Evolutionary conservation across 2,888 invertebrate genomes (phyloP).

Genomic region (Conops quadrifasciatus): DNA sequence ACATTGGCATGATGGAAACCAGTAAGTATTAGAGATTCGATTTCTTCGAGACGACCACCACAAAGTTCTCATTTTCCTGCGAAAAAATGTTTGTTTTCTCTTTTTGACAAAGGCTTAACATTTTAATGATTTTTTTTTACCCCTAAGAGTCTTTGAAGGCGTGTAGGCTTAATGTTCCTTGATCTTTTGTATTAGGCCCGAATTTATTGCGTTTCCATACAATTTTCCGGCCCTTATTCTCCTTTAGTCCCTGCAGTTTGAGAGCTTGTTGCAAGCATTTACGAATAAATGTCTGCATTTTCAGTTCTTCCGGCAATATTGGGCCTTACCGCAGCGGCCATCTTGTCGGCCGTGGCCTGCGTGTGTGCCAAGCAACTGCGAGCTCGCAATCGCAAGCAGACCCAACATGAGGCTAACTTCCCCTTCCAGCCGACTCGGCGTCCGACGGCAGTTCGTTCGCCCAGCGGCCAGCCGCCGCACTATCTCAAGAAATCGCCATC

Average conservation of each 20-base stretch:
- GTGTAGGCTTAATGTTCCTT: too few species aligned
- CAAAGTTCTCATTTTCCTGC: neutral
- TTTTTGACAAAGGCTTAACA: too few species aligned
- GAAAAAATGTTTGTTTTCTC: neutral
- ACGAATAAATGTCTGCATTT: constrained; percentile 22
- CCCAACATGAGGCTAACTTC: constrained; percentile 61
- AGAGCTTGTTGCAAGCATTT: neutral
- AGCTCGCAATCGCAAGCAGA: constrained; percentile 61
- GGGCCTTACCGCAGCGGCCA: constrained; percentile 63
- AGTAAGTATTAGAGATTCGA: constrained; percentile 56
- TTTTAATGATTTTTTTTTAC: too few species aligned
- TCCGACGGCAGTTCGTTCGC: constrained; percentile 78
- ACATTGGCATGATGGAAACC: constrained; percentile 62
- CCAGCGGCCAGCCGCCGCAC: constrained; percentile 80
- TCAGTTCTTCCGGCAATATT: constrained; percentile 64
- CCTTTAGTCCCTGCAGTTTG: too few species aligned
- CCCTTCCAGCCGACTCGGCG: constrained; percentile 65
- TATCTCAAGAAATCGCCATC: constrained; percentile 94
- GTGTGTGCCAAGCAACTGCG: constrained; percentile 63
- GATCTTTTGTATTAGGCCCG: too few species aligned
- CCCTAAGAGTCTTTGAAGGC: too few species aligned
- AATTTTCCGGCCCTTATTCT: too few species aligned
- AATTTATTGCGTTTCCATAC: too few species aligned
- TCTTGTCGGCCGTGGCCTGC: constrained; percentile 62
- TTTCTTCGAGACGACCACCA: too few species aligned